phyloP scores from a whole-genome alignment of 2,888 invertebrate genomes.

The Cyclophora albipunctata region DNA sequence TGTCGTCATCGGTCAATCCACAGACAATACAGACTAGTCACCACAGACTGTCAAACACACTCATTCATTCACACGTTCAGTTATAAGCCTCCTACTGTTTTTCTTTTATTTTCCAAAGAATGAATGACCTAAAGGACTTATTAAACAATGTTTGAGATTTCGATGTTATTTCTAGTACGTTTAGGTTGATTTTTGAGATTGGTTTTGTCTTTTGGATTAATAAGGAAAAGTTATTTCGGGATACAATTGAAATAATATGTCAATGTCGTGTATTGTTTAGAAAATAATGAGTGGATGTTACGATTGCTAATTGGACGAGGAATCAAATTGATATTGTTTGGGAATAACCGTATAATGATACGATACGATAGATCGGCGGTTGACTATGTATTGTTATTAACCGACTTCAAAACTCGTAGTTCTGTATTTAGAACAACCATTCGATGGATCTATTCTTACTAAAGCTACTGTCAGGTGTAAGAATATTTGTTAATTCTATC shows the following conservation, averaged over 20 bases:
- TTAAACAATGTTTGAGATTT: too few species aligned
- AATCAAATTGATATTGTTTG: constrained; percentile 41
- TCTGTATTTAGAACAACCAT: too few species aligned
- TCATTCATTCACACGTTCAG: constrained; percentile 34
- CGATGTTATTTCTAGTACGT: too few species aligned
- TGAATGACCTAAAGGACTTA: too few species aligned
- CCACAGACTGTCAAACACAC: constrained; percentile 37
- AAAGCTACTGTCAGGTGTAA: too few species aligned
- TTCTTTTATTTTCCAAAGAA: too few species aligned
- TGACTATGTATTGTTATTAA: too few species aligned
- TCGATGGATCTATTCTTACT: too few species aligned
- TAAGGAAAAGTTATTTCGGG: constrained; percentile 16
- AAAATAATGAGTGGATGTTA: constrained; percentile 54
- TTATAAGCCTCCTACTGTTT: constrained; percentile 47
- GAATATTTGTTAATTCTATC: too few species aligned
- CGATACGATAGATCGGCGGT: too few species aligned
- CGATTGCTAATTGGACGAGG: constrained; percentile 67
- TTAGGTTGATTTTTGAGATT: too few species aligned
- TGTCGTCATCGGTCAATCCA: constrained; percentile 37
- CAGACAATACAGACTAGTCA: constrained; percentile 22
- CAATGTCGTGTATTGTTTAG: constrained; percentile 49
- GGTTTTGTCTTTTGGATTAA: constrained; percentile 11
- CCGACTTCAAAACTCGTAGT: too few species aligned
- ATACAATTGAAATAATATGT: constrained; percentile 55
- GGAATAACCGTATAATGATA: not conserved